Base-by-base conservation (phyloP, 2,113 vertebrate species). In the Chaetodon trifascialis region DNA sequence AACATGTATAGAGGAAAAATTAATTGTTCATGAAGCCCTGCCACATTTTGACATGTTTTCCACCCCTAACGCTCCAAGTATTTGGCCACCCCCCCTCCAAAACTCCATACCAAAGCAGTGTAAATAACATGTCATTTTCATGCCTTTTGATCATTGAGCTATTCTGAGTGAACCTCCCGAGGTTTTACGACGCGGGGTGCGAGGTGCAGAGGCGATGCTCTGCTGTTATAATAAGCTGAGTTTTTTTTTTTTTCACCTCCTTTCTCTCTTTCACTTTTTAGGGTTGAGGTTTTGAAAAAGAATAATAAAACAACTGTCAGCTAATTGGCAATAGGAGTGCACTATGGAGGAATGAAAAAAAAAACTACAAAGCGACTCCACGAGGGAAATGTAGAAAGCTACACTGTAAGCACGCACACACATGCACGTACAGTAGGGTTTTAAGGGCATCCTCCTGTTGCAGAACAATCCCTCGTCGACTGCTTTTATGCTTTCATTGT, bases 271-370 rank as follows among this genome's bases (percentile, higher is more conserved):
- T 80, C 54, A 80, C 66, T 86, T 88, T 90, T 84, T 74, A 75
- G 80, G 78, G 76, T 83, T 79, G 83, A 73, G 74, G 80, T 82
- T 91, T 90, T 90, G 67, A 89, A 91, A 93, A 86, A 80, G 89
- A 92, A 93, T 91, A 92, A 89, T 88, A 91, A 93, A 94, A 91
- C 87, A 91, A 86, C 91, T 88, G 88, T 89, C 87, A 88, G 82
- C 87, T 94, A 93, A 94, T 94, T 94, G 89, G 92, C 86, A 79
- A 88, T 54, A 83, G 86, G n/a, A 90, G 83, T n/a, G 73, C 60
- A 79, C 64, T 23, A 47, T 16, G 84, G 72, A 69, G 72, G 52
- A 76, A 55, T 47, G 68, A 71, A 60, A 66, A 79, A 59, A 69
- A 64, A 76, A 88, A 90, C 83, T 89, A 91, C 91, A 93, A 92